A percentile compares a stretch with the other conserved stretches of the same genome.
Conservation (phyloP, 2,888 invertebrate genomes). For the Charanyca ferruginea region DNA sequence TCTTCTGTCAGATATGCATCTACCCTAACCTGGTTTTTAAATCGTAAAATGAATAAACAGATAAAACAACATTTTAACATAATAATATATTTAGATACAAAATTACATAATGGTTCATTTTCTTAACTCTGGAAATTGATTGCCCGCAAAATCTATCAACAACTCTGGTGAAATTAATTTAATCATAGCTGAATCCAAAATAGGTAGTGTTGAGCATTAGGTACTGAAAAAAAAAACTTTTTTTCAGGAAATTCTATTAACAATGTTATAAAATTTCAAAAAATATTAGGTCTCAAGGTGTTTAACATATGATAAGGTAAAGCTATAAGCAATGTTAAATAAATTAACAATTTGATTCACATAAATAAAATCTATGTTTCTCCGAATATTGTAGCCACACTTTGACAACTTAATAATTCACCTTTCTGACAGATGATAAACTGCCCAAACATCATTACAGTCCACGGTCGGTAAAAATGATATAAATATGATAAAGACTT, state of each 20-base stretch:
- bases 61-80: too few species aligned
- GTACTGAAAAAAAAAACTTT: background rate
- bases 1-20: too few species aligned
- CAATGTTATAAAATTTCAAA: too few species aligned
- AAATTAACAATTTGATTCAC: conserved; percentile 9
- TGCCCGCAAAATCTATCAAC: too few species aligned
- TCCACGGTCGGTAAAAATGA: conserved; percentile 38
- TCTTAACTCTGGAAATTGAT: too few species aligned
- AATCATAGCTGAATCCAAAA: background rate
- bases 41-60: too few species aligned
- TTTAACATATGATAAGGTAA: background rate
- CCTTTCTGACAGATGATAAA: conserved; percentile 51
- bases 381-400: background rate
- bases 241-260: background rate
- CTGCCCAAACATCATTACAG: conserved; percentile 24
- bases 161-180: background rate
- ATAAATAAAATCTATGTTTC: background rate
- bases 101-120: too few species aligned
- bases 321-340: background rate
- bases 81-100: too few species aligned
- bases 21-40: too few species aligned
- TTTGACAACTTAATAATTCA: conserved; percentile 37
- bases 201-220: background rate
- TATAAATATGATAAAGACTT: conserved; percentile 50
- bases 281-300: background rate